These are phyloP conservation scores for Sander vitreus DNA, from an alignment of 2,113 vertebrate species.

Conservation along the genomic window DNA sequence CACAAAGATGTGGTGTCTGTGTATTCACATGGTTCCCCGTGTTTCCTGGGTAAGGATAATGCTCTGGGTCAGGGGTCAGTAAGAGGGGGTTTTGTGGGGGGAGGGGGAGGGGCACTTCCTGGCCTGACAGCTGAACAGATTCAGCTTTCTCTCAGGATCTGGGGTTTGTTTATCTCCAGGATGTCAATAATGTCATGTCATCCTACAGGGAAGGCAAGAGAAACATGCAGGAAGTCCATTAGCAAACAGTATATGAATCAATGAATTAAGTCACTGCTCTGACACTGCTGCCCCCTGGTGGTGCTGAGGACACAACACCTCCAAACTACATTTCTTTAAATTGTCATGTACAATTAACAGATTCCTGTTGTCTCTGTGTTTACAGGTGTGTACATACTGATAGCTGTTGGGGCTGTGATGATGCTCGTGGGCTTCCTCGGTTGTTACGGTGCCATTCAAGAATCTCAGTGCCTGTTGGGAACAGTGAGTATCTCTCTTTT, in stretches of 20 bases:
- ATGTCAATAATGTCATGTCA: slow-evolving; percentile 67
- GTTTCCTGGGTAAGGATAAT: slow-evolving; percentile 69
- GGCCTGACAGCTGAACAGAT: slow-evolving; percentile 21
- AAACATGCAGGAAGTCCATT: slow-evolving; percentile 59
- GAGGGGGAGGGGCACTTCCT: slow-evolving; percentile 59
- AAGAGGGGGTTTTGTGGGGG: slow-evolving; percentile 6
- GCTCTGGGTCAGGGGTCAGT: slow-evolving; percentile 53
- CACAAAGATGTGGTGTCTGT: slow-evolving; percentile 10
- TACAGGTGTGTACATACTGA: slow-evolving; percentile 96
- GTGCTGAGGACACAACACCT: background rate
- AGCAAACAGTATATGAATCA: slow-evolving; percentile 37
- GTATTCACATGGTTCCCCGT: slow-evolving; percentile 2
- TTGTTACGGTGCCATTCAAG: slow-evolving; percentile 98
- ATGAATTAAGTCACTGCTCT: background rate
- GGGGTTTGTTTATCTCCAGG: slow-evolving; percentile 48
- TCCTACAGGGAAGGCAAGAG: slow-evolving; percentile 17
- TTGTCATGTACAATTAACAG: background rate
- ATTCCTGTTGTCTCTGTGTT: slow-evolving; percentile 10
- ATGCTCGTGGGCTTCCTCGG: slow-evolving; percentile 99
- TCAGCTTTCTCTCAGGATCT: slow-evolving; percentile 24
- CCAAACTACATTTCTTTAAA: background rate
- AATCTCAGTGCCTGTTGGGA: slow-evolving; percentile 97
- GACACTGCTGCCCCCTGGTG: slow-evolving; percentile 69
- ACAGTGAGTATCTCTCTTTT: slow-evolving; percentile 86
- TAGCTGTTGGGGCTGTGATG: slow-evolving; percentile 97